Base-by-base conservation (phyloP, 2,797 vertebrate species). In the Ambastaia sidthimunki region DNA sequence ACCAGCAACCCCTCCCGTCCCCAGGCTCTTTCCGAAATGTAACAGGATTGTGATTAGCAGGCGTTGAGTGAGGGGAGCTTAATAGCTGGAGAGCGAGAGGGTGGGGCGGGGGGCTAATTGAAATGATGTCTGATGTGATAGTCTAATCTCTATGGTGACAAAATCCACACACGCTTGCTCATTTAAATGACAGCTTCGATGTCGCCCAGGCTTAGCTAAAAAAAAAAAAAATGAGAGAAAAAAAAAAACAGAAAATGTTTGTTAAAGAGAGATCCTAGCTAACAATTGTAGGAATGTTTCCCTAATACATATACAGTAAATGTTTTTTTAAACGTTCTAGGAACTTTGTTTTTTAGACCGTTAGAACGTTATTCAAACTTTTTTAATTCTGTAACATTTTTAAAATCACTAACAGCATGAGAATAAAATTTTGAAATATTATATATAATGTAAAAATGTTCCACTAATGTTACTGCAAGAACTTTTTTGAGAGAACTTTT, bases 91-190 rank as follows among this genome's bases (percentile, higher is more conserved):
- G 71, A 71, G 76, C 55, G 59, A 77, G 67, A 69, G 57, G 74
- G 78, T 75, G 74, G 77, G 74, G 72, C 59, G 71, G 77, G 74
- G 72, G 47, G 55, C 74, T 86, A 85, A 86, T 87, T 86, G 81
- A 86, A 85, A 85, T 78, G 80, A 78, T 81, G 86, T 72, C 74
- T 83, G 79, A 86, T 70, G 74, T 82, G 83, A 86, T 80, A 60
- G 82, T 67, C 70, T 83, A 82, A 86, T 88, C 76, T 82, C 31
- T 77, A 52, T 50, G 63, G 78, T 82, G 84, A 83, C 82, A 79
- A 75, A 74, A 82, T 78, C 80, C 76, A 75, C 73, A 62, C 65
- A 70, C 71, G 80, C 80, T 76, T 63, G 62, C 66, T 67, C 21
- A 67, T 57, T 71, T 76, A 76, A 81, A 59, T 76, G 78, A 85